These are phyloP conservation scores for Fringilla coelebs DNA, from an alignment of 2,797 vertebrate genomes.

Conservation along the genomic window DNA sequence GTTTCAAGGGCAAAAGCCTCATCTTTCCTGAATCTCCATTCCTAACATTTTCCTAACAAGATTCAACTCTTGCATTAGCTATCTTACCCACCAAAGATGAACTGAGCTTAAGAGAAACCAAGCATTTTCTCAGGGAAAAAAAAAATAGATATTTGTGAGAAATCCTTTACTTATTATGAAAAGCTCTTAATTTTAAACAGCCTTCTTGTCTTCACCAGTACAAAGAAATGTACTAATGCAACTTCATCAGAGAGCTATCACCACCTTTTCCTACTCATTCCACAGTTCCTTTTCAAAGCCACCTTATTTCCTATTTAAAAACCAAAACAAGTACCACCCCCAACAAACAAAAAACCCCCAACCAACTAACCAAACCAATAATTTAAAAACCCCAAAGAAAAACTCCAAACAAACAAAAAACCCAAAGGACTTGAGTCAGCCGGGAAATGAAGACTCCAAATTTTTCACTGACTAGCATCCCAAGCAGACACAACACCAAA, in stretches of 20 bases:
- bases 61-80: neutral
- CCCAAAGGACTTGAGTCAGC: neutral
- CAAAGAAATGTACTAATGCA: neutral
- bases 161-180: neutral
- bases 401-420: neutral
- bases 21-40: neutral
- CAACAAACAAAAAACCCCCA: accelerated
- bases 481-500: neutral
- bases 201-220: neutral
- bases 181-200: neutral
- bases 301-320: neutral
- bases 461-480: neutral
- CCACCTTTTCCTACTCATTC: neutral
- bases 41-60: neutral
- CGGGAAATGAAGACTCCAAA: neutral
- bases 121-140: neutral
- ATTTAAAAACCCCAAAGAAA: neutral
- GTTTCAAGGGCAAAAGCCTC: neutral
- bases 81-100: neutral
- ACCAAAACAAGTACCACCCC: neutral
- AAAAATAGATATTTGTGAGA: neutral
- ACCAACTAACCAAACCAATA: neutral
- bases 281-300: neutral
- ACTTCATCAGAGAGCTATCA: neutral
- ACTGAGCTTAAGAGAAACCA: neutral